Conservation (phyloP, 2,888 invertebrate species). For the Pinctada fucata region DNA sequence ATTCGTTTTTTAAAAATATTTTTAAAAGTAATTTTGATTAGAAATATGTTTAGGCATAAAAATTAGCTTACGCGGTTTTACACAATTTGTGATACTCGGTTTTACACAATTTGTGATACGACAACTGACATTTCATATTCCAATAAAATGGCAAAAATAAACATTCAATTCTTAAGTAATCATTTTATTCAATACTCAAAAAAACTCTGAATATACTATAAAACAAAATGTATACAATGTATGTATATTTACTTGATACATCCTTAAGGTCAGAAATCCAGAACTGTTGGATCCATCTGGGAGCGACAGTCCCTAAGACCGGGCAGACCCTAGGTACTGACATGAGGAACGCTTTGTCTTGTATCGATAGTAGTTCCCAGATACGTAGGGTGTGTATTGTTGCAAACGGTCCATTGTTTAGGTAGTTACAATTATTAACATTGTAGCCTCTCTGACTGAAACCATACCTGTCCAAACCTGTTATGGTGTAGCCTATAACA, state of each 20-base stretch:
- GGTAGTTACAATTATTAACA: constrained; percentile 61
- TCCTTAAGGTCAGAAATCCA: constrained; percentile 66
- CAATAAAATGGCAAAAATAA: no score
- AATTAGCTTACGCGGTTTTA: no score
- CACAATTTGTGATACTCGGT: no score
- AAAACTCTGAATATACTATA: no score
- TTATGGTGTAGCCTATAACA: constrained; percentile 57
- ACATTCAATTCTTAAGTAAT: no score
- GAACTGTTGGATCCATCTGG: constrained; percentile 65
- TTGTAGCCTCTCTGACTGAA: constrained; percentile 56
- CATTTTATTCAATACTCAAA: no score
- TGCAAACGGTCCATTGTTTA: constrained; percentile 65
- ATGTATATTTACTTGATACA: constrained; percentile 55
- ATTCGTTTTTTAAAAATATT: no score
- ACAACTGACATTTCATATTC: no score
- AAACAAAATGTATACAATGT: no score
- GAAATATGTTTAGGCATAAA: no score
- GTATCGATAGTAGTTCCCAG: constrained; percentile 59
- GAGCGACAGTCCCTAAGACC: constrained; percentile 57
- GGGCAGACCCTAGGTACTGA: constrained; percentile 62
- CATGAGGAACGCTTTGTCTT: constrained; percentile 63
- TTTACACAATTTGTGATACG: no score
- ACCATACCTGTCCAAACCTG: constrained; percentile 60
- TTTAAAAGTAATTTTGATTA: no score
- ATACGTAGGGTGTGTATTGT: constrained; percentile 58